A percentile compares a stretch with the other conserved stretches of the same genome.
Conservation (phyloP, 1,140 invertebrate species). For the Harlomillsia oculata region DNA sequence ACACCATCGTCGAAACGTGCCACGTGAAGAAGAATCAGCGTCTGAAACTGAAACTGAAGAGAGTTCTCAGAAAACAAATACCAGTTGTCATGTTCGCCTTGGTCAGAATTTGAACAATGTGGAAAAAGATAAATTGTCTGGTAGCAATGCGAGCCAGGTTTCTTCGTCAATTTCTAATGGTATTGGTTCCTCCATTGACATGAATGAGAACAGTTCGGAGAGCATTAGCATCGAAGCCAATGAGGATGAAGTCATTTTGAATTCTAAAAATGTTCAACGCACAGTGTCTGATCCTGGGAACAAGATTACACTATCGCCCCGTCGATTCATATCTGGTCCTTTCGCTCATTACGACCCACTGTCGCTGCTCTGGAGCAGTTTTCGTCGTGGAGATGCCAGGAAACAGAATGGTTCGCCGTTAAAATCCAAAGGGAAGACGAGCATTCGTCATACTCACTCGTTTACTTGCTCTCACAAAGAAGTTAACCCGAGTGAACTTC, state of each 20-base stretch:
- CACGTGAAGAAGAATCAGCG: slow-evolving; percentile 40
- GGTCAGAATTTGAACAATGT: background rate
- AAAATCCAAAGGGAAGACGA: slow-evolving; percentile 31
- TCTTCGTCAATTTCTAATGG: slow-evolving; percentile 35
- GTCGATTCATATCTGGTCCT: slow-evolving; percentile 33
- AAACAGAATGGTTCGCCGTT: slow-evolving; percentile 12
- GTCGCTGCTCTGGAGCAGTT: slow-evolving; percentile 34
- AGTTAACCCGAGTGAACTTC: slow-evolving; percentile 2
- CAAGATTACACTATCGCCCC: slow-evolving; percentile 29
- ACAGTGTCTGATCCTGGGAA: slow-evolving; percentile 35
- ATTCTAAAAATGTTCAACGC: slow-evolving; percentile 32
- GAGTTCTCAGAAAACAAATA: background rate
- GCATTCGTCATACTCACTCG: slow-evolving; percentile 35
- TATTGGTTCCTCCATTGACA: slow-evolving; percentile 37
- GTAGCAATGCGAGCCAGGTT: slow-evolving; percentile 26
- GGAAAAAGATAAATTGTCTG: background rate
- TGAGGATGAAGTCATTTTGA: slow-evolving; percentile 22
- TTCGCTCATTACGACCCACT: slow-evolving; percentile 33
- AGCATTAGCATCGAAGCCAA: slow-evolving; percentile 25
- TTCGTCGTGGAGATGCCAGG: slow-evolving; percentile 23
- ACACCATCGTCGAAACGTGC: slow-evolving; percentile 41
- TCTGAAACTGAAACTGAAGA: slow-evolving; percentile 47
- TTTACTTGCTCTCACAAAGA: slow-evolving; percentile 34
- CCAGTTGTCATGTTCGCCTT: background rate
- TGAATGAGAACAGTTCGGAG: slow-evolving; percentile 32